Percentiles rank a stretch among this genome's conserved stretches.
Evolutionary conservation across 2,113 vertebrate genomes (phyloP).

Genomic region (Cochlearius cochlearius): DNA sequence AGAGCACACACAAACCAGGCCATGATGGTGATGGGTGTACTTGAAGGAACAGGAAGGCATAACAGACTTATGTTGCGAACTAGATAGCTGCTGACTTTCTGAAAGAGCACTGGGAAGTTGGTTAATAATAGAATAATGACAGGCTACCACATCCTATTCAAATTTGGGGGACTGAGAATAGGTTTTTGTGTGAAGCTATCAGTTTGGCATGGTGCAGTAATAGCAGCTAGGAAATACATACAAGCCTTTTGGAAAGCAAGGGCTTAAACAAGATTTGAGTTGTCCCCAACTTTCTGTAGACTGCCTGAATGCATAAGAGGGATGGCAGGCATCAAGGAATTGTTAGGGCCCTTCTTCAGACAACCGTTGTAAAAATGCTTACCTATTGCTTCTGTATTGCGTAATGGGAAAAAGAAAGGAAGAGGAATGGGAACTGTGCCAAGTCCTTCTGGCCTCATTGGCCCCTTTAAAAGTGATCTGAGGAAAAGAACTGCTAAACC

Average conservation of each 20-base stretch:
- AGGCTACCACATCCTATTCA: neutral
- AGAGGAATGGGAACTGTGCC: neutral
- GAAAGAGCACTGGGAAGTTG: neutral
- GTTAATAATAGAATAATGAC: neutral
- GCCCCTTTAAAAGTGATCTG: neutral
- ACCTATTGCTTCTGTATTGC: neutral
- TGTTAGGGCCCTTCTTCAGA: neutral
- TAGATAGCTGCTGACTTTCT: neutral
- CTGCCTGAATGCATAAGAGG: neutral
- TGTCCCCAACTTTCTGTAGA: neutral
- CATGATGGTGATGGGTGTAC: neutral
- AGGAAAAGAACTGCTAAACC: neutral
- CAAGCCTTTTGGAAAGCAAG: neutral
- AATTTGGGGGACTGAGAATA: neutral
- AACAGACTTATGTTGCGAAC: neutral
- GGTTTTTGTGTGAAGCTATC: neutral
- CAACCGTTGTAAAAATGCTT: neutral
- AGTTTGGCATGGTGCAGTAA: neutral
- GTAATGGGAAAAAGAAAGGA: neutral
- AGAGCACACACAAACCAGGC: neutral
- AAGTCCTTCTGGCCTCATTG: neutral
- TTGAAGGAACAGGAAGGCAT: neutral
- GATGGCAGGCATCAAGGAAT: neutral
- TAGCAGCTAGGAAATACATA: neutral
- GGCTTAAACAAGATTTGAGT: neutral